A percentile compares a stretch with the other conserved stretches of the same genome.
Evolutionary conservation across 2,113 vertebrate genomes (phyloP).

Genomic region (Spea bombifrons): DNA sequence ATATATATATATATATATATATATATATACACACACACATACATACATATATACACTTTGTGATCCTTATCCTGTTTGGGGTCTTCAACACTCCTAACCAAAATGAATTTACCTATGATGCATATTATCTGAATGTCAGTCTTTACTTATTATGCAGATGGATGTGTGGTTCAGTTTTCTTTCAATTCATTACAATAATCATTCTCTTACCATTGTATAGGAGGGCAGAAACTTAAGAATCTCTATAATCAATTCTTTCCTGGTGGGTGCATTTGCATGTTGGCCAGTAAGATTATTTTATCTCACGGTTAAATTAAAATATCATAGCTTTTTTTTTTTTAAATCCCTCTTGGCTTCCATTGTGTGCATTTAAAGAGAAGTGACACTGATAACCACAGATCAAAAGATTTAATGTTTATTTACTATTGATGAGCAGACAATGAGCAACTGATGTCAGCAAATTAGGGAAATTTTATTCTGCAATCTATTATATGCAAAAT

Average conservation of each 20-base stretch:
- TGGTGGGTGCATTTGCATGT: conserved; percentile 7
- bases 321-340: conserved; percentile 22
- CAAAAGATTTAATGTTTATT: conserved; percentile 48
- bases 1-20: no score
- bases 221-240: conserved; percentile 18
- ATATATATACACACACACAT: no score
- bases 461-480: conserved; percentile 54
- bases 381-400: conserved; percentile 42
- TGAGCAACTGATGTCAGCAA: conserved; percentile 51
- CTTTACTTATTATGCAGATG: conserved; percentile 6
- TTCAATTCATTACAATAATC: background rate
- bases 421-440: conserved; percentile 56
- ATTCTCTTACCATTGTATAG: background rate
- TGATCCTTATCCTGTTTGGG: no score
- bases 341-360: conserved; percentile 7
- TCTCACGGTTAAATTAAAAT: conserved; percentile 37
- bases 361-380: conserved; percentile 35
- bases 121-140: background rate
- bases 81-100: no score
- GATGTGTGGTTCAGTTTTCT: conserved; percentile 5
- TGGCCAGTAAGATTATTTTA: conserved; percentile 25
- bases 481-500: conserved; percentile 57
- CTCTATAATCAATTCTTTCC: conserved; percentile 1
- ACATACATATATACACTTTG: no score
- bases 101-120: no score